Conservation (phyloP, 2,797 vertebrate genomes). For the Salarias fasciatus region DNA sequence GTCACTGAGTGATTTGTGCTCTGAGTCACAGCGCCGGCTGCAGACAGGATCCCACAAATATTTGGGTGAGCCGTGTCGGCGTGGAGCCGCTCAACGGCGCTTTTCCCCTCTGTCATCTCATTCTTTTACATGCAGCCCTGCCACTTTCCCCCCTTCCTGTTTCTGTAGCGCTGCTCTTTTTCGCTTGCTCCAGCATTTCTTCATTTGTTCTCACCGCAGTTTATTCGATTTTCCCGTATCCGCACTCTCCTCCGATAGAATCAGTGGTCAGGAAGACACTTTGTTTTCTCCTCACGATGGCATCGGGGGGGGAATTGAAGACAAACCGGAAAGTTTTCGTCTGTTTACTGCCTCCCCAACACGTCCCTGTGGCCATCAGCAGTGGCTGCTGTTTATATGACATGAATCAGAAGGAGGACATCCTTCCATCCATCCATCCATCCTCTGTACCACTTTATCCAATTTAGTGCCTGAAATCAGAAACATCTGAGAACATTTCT, state of each 20-base stretch:
- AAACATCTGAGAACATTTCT: too few species aligned
- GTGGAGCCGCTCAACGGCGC: constrained; percentile 31
- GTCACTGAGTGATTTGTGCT: constrained; percentile 52
- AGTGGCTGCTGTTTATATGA: too few species aligned
- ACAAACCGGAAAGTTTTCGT: constrained; percentile 28
- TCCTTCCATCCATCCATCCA: too few species aligned
- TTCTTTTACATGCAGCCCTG: constrained; percentile 4
- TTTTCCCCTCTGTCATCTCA: constrained; percentile 1
- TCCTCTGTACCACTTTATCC: too few species aligned
- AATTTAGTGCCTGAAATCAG: too few species aligned
- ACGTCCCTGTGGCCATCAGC: too few species aligned
- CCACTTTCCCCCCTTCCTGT: constrained; percentile 27
- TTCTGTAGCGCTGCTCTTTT: constrained; percentile 18
- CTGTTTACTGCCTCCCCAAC: constrained; percentile 23
- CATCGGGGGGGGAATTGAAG: constrained; percentile 20
- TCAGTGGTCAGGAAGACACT: constrained; percentile 19
- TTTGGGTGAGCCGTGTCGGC: constrained; percentile 62
- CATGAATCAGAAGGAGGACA: too few species aligned
- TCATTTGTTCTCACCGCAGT: neutral
- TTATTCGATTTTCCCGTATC: constrained; percentile 16
- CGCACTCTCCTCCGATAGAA: constrained; percentile 6
- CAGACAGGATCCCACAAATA: constrained; percentile 70
- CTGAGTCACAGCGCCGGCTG: constrained; percentile 60
- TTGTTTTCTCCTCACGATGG: constrained; percentile 19
- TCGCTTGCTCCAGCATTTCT: constrained; percentile 30